These are phyloP conservation scores for Amitus sp. DNA, from an alignment of 2,888 invertebrate species.

Conservation along the genomic window DNA sequence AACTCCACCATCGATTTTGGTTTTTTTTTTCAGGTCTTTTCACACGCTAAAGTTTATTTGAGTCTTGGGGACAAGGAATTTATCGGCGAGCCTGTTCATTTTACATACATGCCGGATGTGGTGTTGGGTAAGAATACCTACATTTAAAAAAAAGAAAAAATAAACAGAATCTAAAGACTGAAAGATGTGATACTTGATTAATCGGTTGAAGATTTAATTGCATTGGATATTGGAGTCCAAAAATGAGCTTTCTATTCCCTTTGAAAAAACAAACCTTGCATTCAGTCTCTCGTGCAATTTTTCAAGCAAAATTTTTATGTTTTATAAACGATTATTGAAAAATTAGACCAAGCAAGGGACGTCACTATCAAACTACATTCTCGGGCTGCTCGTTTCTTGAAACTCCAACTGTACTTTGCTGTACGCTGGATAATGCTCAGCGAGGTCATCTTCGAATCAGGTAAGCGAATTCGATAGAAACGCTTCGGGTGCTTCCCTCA, in stretches of 20 bases:
- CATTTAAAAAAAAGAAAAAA: no score
- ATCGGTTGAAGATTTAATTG: no score
- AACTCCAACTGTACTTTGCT: conserved; percentile 81
- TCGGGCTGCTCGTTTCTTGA: conserved; percentile 79
- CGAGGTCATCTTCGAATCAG: conserved; percentile 85
- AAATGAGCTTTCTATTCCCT: no score
- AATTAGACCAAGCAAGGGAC: conserved; percentile 84
- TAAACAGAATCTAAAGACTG: no score
- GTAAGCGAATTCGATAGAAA: conserved; percentile 66
- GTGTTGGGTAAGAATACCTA: no score
- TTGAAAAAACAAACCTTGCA: no score
- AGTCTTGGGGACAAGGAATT: conserved; percentile 79
- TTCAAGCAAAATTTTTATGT: no score
- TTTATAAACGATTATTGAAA: no score
- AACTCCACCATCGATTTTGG: no score
- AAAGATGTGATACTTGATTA: no score
- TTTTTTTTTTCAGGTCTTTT: conserved; percentile 73
- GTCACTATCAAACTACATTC: conserved; percentile 84
- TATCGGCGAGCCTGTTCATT: conserved; percentile 77
- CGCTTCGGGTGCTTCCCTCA: conserved; percentile 29
- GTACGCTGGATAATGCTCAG: conserved; percentile 87
- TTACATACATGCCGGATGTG: conserved; percentile 80
- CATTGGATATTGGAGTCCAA: no score
- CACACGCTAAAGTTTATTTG: conserved; percentile 80
- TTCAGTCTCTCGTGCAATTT: no score